Evolutionary conservation across 2,797 vertebrate species (phyloP).

Genomic region (Aldrovandia affinis): DNA sequence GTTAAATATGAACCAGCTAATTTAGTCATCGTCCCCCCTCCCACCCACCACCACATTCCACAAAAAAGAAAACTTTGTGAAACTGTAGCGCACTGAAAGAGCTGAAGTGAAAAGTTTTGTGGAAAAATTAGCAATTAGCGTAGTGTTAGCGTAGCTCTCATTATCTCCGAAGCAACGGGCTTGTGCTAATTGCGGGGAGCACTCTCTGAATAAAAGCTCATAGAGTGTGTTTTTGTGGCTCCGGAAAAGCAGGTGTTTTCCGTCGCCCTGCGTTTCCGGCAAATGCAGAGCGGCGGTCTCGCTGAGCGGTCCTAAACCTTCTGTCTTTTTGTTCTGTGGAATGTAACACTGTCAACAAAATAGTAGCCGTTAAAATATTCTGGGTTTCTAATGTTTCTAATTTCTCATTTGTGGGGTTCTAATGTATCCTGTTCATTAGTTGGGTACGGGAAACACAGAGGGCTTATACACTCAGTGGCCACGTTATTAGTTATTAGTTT

Average conservation of each 20-base stretch:
- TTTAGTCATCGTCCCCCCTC: constrained; percentile 5
- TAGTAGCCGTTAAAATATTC: not conserved
- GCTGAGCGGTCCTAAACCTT: constrained; percentile 50
- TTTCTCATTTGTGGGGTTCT: too few species aligned
- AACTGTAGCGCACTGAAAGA: constrained; percentile 29
- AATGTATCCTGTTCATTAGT: too few species aligned
- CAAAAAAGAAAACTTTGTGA: constrained; percentile 21
- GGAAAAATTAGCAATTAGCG: constrained; percentile 78
- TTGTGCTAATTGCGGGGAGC: constrained; percentile 78
- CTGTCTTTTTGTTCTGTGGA: constrained; percentile 66
- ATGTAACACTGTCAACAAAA: constrained; percentile 6
- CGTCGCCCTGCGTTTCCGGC: constrained; percentile 48
- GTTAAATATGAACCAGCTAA: constrained; percentile 21
- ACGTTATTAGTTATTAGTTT: too few species aligned
- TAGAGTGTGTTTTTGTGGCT: constrained; percentile 38
- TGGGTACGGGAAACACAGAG: too few species aligned
- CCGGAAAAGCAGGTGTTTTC: constrained; percentile 58
- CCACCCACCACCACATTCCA: constrained; percentile 3
- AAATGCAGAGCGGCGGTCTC: not conserved
- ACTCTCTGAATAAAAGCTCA: constrained; percentile 63
- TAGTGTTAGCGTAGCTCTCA: constrained; percentile 78
- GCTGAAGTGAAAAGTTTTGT: constrained; percentile 59
- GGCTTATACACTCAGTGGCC: too few species aligned
- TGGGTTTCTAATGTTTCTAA: not conserved
- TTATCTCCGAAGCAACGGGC: constrained; percentile 81